These are phyloP conservation scores for Embidobia sp. DNA, from an alignment of 2,888 invertebrate genomes.

Conservation along the genomic window DNA sequence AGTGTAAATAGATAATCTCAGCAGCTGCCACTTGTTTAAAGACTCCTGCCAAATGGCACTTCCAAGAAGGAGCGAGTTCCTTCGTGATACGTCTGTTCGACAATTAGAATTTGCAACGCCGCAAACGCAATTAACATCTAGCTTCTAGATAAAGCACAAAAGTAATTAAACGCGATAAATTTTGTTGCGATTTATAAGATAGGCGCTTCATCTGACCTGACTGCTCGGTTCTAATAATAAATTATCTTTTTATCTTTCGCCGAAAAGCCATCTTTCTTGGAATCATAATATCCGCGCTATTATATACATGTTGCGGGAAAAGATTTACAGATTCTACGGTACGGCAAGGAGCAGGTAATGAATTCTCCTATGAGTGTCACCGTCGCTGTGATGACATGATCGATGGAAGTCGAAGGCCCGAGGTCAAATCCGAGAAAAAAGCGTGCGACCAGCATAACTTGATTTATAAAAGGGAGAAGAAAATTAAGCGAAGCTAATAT, in stretches of 20 bases:
- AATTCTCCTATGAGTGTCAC: slow-evolving; percentile 57
- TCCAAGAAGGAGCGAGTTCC: too few relatives aligned
- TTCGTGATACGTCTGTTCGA: too few relatives aligned
- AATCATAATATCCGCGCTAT: slow-evolving; percentile 43
- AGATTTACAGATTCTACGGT: slow-evolving; percentile 37
- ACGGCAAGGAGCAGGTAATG: slow-evolving; percentile 39
- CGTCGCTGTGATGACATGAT: slow-evolving; percentile 55
- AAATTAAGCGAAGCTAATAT: too few relatives aligned
- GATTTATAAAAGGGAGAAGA: too few relatives aligned
- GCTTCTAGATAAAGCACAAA: not conserved
- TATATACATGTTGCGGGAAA: slow-evolving; percentile 10
- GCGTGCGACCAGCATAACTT: too few relatives aligned
- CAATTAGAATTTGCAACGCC: too few relatives aligned
- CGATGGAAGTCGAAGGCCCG: slow-evolving; percentile 57
- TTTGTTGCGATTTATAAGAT: slow-evolving; percentile 12
- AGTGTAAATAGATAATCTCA: slow-evolving; percentile 68
- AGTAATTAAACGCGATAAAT: slow-evolving; percentile 8
- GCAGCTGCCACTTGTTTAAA: slow-evolving; percentile 47
- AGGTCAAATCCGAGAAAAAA: too few relatives aligned
- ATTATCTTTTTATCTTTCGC: slow-evolving; percentile 32
- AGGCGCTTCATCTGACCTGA: slow-evolving; percentile 2
- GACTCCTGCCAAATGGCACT: slow-evolving; percentile 3
- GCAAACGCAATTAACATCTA: too few relatives aligned
- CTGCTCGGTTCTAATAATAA: slow-evolving; percentile 25
- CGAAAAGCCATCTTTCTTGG: slow-evolving; percentile 40